Percentiles rank a stretch among this genome's conserved stretches.
Evolutionary conservation across 2,888 invertebrate species (phyloP).

Genomic region (Eupithecia abbreviata): DNA sequence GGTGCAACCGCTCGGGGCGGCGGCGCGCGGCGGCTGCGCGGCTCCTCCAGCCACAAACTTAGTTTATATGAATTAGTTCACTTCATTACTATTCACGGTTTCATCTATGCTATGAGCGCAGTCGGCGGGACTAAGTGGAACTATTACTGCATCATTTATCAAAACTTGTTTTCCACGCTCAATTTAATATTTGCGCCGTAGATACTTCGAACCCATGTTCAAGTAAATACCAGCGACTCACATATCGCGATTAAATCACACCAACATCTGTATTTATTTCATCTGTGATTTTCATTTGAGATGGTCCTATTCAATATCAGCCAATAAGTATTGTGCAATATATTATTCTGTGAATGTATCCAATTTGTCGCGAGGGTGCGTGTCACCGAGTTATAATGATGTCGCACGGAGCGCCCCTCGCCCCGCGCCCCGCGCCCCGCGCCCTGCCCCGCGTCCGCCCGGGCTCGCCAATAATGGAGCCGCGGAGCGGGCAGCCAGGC

Average conservation of each 20-base stretch:
- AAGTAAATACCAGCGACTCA: not conserved
- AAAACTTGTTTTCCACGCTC: not conserved
- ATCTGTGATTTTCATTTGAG: not conserved
- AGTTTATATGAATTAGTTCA: too few relatives aligned
- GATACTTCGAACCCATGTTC: not conserved
- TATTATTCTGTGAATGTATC: constrained; percentile 3
- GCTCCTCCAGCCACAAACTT: too few relatives aligned
- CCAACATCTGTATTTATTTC: not conserved
- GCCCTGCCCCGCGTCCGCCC: not conserved
- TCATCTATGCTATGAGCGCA: not conserved
- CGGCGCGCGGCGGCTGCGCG: too few relatives aligned
- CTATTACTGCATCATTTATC: not conserved
- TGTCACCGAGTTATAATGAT: constrained; percentile 3
- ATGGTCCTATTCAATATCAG: constrained; percentile 2
- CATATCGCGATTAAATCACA: not conserved
- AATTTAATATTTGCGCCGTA: not conserved
- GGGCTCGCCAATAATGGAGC: not conserved
- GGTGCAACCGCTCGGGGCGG: too few relatives aligned
- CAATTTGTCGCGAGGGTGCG: constrained; percentile 5
- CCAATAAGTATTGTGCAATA: constrained; percentile 2
- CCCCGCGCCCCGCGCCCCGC: not conserved
- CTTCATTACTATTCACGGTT: not conserved
- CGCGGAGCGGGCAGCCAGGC: not conserved
- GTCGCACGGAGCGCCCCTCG: not conserved
- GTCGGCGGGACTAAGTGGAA: not conserved